A percentile compares a stretch with the other conserved stretches of the same genome.
These are phyloP conservation scores for Dasysyrphus albostriatus DNA, from an alignment of 2,888 invertebrate species.

Conservation along the genomic window DNA sequence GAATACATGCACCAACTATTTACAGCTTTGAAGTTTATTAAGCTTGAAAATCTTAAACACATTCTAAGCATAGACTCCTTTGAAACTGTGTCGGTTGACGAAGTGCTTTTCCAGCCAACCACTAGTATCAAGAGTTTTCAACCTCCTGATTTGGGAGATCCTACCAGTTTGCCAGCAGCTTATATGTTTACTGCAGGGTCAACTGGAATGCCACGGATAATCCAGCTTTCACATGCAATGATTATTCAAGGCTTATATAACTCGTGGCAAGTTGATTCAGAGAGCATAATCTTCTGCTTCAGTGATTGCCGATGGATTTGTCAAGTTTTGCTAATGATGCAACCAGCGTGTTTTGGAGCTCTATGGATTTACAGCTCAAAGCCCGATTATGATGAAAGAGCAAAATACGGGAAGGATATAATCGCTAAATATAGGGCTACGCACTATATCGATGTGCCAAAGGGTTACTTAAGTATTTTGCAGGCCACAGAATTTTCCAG, in stretches of 20 bases:
- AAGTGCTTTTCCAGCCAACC: conserved; percentile 26
- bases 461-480: conserved; percentile 60
- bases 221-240: conserved; percentile 70
- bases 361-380: conserved; percentile 71
- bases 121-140: conserved; percentile 27
- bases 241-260: conserved; percentile 66
- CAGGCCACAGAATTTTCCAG: conserved; percentile 44
- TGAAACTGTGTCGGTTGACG: conserved; percentile 18
- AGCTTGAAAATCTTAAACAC: conserved; percentile 56
- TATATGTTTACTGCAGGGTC: conserved; percentile 76
- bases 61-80: conserved; percentile 36
- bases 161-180: conserved; percentile 54
- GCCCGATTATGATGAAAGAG: conserved; percentile 14
- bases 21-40: conserved; percentile 39
- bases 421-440: conserved; percentile 61
- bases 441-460: conserved; percentile 74
- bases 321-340: conserved; percentile 68
- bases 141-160: conserved; percentile 59
- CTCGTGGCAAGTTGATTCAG: conserved; percentile 64
- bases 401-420: conserved; percentile 54
- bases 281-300: conserved; percentile 65
- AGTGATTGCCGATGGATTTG: conserved; percentile 77
- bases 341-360: conserved; percentile 69
- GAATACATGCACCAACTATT: conserved; percentile 47
- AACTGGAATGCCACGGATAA: conserved; percentile 74